Evolutionary conservation across 2,797 vertebrate genomes (phyloP).

Genomic region (Simalia tracyae): DNA sequence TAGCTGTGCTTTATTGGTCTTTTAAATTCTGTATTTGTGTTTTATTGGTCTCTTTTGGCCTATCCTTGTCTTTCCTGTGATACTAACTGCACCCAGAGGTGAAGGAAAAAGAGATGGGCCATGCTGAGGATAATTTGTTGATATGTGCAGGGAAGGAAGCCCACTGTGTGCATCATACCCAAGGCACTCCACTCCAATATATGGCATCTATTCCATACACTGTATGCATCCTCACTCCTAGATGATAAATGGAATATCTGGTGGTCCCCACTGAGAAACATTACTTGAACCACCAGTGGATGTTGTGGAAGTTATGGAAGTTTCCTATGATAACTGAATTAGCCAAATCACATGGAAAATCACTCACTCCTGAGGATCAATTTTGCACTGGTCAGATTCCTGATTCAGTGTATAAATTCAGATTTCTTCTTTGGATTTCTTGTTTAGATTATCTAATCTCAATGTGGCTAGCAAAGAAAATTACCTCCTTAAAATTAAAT

Average conservation of each 20-base stretch:
- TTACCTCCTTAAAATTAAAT: constrained; percentile 61
- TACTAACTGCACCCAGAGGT: background rate
- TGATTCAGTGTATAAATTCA: background rate
- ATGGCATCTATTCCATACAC: background rate
- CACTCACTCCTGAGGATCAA: background rate
- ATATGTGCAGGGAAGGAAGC: background rate
- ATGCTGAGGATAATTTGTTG: background rate
- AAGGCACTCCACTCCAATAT: background rate
- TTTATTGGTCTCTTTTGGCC: background rate
- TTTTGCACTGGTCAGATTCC: background rate
- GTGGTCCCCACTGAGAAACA: background rate
- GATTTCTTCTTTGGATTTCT: background rate
- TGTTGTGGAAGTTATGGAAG: background rate
- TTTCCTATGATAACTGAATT: background rate
- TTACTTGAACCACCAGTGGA: background rate
- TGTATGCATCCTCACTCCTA: background rate
- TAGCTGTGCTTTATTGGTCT: background rate
- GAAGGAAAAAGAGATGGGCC: background rate
- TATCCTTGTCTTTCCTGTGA: background rate
- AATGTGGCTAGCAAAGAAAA: constrained; percentile 57
- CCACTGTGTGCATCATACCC: background rate
- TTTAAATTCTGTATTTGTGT: background rate
- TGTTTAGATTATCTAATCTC: background rate
- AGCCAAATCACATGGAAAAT: background rate
- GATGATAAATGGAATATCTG: background rate